A percentile compares a stretch with the other conserved stretches of the same genome.
Evolutionary conservation across 1,140 invertebrate species (phyloP).

Genomic region (Drosophila ogumai): DNA sequence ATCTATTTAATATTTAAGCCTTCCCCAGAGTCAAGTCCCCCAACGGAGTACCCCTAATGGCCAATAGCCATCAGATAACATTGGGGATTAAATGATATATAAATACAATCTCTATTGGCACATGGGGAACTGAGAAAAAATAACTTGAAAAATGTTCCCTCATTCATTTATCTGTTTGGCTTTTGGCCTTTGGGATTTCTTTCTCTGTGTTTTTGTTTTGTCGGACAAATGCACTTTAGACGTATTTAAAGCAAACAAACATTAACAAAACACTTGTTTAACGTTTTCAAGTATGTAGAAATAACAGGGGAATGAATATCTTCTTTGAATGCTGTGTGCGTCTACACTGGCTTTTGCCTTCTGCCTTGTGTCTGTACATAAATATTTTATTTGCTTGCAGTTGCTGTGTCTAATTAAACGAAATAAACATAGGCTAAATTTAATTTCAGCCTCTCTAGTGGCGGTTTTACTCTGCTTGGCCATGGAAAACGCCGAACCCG

Average conservation of each 20-base stretch:
- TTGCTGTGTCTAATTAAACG: conserved; percentile 78
- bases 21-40: not conserved
- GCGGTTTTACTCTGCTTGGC: conserved; percentile 42
- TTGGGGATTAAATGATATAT: conserved; percentile 19
- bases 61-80: conserved; percentile 8
- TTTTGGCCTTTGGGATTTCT: conserved; percentile 42
- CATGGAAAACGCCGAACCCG: conserved; percentile 47
- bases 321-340: conserved; percentile 24
- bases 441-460: conserved; percentile 68
- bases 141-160: conserved; percentile 63
- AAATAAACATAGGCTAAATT: conserved; percentile 79
- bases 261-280: conserved; percentile 83
- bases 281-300: conserved; percentile 78
- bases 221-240: conserved; percentile 66
- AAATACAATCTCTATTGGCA: conserved; percentile 35
- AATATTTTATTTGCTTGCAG: conserved; percentile 81
- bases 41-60: conserved; percentile 12
- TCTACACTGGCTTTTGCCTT: conserved; percentile 19
- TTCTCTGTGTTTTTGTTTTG: not conserved
- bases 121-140: conserved; percentile 23
- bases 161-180: conserved; percentile 37
- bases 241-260: conserved; percentile 76
- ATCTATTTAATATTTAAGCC: not conserved
- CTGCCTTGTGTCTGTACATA: conserved; percentile 59
- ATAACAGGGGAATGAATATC: conserved; percentile 33